Evolutionary conservation across 1,140 invertebrate genomes (phyloP).

Genomic region (Varroa destructor): DNA sequence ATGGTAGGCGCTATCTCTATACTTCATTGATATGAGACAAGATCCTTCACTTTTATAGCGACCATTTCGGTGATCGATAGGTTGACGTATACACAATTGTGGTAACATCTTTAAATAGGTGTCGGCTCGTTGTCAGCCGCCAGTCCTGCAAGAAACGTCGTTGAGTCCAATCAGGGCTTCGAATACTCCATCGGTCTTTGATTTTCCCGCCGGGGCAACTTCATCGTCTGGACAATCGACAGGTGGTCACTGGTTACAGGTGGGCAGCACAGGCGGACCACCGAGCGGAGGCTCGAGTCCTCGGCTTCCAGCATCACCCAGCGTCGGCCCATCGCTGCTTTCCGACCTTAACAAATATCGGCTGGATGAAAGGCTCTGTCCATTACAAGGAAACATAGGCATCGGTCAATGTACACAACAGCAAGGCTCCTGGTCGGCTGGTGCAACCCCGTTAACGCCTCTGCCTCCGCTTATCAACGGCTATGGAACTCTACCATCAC

Average conservation of each 20-base stretch:
- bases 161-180: constrained; percentile 6
- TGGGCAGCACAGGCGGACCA: neutral
- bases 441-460: neutral
- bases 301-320: constrained; percentile 8
- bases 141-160: neutral
- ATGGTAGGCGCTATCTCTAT: no score
- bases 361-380: neutral
- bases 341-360: constrained; percentile 22
- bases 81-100: no score
- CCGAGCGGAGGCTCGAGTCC: constrained; percentile 22
- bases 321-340: constrained; percentile 1
- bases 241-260: constrained; percentile 9
- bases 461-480: constrained; percentile 11
- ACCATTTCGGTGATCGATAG: no score
- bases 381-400: no score
- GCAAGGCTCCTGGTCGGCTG: constrained; percentile 1
- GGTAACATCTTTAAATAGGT: no score
- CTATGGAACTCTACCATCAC: constrained; percentile 8
- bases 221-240: neutral
- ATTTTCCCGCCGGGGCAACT: neutral
- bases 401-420: no score
- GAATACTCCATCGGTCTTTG: constrained; percentile 18
- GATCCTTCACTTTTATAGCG: no score
- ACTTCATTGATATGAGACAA: no score
- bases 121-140: neutral